Evolutionary conservation across 2,113 vertebrate genomes (phyloP), one percentile per base, ranked within the genome.

Genomic region (Campylomormyrus tamandua): DNA sequence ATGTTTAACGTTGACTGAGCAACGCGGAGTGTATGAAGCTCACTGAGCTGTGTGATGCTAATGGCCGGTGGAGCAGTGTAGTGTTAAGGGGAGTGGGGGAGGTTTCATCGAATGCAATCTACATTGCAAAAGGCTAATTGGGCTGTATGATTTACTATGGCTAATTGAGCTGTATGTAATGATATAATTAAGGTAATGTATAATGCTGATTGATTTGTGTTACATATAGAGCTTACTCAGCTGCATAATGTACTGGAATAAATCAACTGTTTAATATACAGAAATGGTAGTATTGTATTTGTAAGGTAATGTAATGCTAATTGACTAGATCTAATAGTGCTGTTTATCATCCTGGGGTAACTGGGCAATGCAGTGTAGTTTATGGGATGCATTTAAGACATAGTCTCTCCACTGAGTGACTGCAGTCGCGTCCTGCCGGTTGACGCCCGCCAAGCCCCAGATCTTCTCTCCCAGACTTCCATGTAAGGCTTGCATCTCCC

Each of bases 401-500:
- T 1, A 87, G 27, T 19, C 46, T 50, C 35, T 52, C 85, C 45
- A n/a, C 11, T 52, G n/a, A 48, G 31, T 35, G 83, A 19, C 31
- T 74, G 42, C 77, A 89, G 89, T 48, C 52, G 77, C 21, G 48
- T 39, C 39, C 91, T 87, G 91, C 62, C 77, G 27, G 87, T 89
- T 56, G 56, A 88, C 89, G 74, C 88, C 87, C 56, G n/a, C 86
- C 13, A 58, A 74, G 70, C 87, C 35, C 88, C 80, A 46, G 49
- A 89, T 88, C 91, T 49, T 89, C 90, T 88, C 66, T 89, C 58
- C 46, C 90, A 89, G 90, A 91, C 92, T 95, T 94, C 95, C 95
- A 90, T 96, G 93, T 96, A 95, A 94, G 95, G 95, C 46, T 91
- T 92, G 89, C 49, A 87, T 94, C 92, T 88, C 53, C 86, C 58